These are phyloP conservation scores for Rhagologus leucostigma DNA, from an alignment of 2,113 vertebrate species.

Conservation along the genomic window DNA sequence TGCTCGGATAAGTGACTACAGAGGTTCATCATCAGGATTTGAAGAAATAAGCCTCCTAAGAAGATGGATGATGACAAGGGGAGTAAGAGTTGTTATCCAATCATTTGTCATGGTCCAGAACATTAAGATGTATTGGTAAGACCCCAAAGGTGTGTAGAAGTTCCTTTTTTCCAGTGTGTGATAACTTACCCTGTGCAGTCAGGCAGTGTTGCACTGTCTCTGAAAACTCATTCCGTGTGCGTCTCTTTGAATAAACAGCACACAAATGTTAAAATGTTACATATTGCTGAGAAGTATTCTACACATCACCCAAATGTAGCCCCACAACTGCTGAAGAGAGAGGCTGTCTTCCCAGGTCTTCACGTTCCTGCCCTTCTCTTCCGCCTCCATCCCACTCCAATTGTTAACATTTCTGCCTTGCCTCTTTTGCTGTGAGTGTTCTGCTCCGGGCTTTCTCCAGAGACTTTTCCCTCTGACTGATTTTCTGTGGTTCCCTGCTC, in stretches of 20 bases:
- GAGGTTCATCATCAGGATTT: conserved; percentile 65
- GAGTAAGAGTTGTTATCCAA: conserved; percentile 63
- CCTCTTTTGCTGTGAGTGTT: neutral
- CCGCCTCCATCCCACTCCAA: neutral
- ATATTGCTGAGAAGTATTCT: neutral
- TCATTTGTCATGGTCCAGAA: conserved; percentile 62
- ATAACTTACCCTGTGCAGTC: conserved; percentile 9
- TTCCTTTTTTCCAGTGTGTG: neutral
- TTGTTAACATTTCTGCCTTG: neutral
- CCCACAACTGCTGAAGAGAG: neutral
- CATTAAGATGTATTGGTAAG: conserved; percentile 50
- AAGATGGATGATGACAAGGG: conserved; percentile 65
- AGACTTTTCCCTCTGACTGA: neutral
- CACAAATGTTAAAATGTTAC: neutral
- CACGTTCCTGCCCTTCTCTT: neutral
- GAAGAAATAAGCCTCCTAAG: conserved; percentile 63
- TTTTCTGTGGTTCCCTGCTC: neutral
- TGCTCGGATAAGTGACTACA: conserved; percentile 63
- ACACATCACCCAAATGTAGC: neutral
- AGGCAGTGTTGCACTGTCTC: neutral
- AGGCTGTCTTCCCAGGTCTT: neutral
- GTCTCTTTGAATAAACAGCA: neutral
- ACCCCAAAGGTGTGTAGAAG: conserved; percentile 22
- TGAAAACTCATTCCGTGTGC: conserved; percentile 17
- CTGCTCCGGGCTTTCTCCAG: neutral